These are phyloP conservation scores for Masnerella sp. DNA, from an alignment of 2,888 invertebrate genomes.

Conservation along the genomic window DNA sequence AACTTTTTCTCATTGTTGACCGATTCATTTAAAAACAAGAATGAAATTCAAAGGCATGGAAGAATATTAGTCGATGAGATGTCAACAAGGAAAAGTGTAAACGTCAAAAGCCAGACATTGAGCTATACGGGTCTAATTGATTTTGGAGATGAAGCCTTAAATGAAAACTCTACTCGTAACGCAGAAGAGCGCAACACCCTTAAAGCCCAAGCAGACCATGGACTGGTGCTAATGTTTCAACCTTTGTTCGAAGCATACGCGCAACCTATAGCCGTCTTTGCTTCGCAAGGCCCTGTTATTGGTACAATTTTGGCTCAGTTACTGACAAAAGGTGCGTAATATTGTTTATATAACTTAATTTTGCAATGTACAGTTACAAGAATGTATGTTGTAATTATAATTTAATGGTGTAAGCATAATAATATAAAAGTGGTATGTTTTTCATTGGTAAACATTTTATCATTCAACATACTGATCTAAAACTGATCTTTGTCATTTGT, in stretches of 20 bases:
- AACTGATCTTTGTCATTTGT: too few species aligned
- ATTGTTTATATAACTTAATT: neutral
- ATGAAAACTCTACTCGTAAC: neutral
- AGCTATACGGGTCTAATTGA: neutral
- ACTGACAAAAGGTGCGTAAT: constrained; percentile 5
- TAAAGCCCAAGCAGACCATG: constrained; percentile 5
- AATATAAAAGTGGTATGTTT: too few species aligned
- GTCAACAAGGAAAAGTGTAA: constrained; percentile 8
- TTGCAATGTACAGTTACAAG: neutral
- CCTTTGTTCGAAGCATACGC: constrained; percentile 1
- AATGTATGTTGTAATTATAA: too few species aligned
- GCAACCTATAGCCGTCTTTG: constrained; percentile 6
- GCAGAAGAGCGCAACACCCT: neutral
- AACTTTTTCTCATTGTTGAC: constrained; percentile 8
- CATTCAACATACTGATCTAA: too few species aligned
- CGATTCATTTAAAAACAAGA: constrained; percentile 1
- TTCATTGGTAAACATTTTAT: too few species aligned
- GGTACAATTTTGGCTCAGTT: constrained; percentile 6
- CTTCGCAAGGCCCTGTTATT: constrained; percentile 7
- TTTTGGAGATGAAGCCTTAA: neutral
- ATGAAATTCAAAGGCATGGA: constrained; percentile 9
- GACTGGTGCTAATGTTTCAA: neutral
- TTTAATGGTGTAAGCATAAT: too few species aligned
- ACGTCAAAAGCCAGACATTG: neutral
- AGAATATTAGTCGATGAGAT: constrained; percentile 14